A percentile compares a stretch with the other conserved stretches of the same genome.
Conservation (phyloP, 2,797 vertebrate species). For the Danio albolineatus region DNA sequence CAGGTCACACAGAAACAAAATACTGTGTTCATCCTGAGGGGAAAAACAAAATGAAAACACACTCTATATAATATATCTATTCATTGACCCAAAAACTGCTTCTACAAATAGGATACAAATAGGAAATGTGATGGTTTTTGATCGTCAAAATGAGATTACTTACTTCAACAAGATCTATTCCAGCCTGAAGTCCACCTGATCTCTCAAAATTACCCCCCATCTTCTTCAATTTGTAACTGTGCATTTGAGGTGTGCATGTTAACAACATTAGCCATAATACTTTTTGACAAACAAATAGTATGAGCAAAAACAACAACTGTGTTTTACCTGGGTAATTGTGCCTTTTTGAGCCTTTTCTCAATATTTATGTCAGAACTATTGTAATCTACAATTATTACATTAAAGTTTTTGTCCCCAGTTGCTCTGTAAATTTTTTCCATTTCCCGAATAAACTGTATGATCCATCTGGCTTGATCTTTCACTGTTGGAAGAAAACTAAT, state of each 20-base stretch:
- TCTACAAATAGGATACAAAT: background rate
- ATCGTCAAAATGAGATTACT: background rate
- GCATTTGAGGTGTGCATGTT: background rate
- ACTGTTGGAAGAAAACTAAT: constrained; percentile 68
- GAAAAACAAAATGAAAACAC: background rate
- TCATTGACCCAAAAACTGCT: background rate
- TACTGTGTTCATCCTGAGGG: constrained; percentile 70
- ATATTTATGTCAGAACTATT: constrained; percentile 84
- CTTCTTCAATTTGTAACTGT: constrained; percentile 47
- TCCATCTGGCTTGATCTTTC: constrained; percentile 87
- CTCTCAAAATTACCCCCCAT: constrained; percentile 44
- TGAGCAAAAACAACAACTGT: background rate
- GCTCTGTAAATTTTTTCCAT: constrained; percentile 79
- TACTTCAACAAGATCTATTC: constrained; percentile 53
- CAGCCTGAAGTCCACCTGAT: constrained; percentile 50
- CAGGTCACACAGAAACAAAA: constrained; percentile 86
- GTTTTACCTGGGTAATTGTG: constrained; percentile 50
- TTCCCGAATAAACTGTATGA: constrained; percentile 84
- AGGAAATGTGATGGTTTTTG: background rate
- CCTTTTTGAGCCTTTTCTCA: constrained; percentile 54
- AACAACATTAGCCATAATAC: background rate
- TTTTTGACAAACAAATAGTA: background rate
- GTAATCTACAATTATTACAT: constrained; percentile 82
- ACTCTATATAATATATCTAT: background rate
- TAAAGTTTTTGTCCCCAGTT: constrained; percentile 80